A percentile compares a stretch with the other conserved stretches of the same genome.
Conservation (phyloP, 1,140 invertebrate species). For the Atopsyche davidsoni region DNA sequence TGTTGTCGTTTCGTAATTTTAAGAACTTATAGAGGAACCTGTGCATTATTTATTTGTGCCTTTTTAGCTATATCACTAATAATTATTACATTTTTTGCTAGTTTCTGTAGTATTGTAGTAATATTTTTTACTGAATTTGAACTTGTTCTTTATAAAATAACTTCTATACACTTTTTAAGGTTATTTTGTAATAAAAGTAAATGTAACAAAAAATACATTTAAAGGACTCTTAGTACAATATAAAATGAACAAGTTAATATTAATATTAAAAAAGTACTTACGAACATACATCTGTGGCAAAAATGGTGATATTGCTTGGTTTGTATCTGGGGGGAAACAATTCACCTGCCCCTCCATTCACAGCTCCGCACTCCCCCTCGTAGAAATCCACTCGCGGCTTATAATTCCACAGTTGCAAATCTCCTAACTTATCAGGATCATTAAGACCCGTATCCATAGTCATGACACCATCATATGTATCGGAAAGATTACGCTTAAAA, state of each 20-base stretch:
- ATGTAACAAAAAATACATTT: background rate
- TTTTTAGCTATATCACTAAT: too few species aligned
- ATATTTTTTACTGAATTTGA: too few species aligned
- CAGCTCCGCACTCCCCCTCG: conserved; percentile 52
- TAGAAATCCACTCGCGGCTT: conserved; percentile 51
- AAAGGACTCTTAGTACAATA: background rate
- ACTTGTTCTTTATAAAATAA: too few species aligned
- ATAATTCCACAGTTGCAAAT: conserved; percentile 62
- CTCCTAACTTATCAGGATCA: conserved; percentile 58
- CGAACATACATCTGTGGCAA: conserved; percentile 66
- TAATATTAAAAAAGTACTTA: conserved; percentile 32
- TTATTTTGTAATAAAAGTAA: too few species aligned
- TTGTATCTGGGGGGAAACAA: conserved; percentile 63
- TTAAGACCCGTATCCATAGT: conserved; percentile 64
- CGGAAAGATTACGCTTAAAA: conserved; percentile 60
- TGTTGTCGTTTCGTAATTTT: too few species aligned
- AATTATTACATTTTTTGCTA: too few species aligned
- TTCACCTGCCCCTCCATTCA: conserved; percentile 69
- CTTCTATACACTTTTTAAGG: too few species aligned
- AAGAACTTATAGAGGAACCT: too few species aligned
- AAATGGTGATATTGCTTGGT: conserved; percentile 53
- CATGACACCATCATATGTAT: conserved; percentile 66
- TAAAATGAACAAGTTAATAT: too few species aligned
- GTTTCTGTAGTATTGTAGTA: too few species aligned
- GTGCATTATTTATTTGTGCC: too few species aligned